Conservation (phyloP, 2,113 vertebrate species). For the Oenanthe oenanthe region DNA sequence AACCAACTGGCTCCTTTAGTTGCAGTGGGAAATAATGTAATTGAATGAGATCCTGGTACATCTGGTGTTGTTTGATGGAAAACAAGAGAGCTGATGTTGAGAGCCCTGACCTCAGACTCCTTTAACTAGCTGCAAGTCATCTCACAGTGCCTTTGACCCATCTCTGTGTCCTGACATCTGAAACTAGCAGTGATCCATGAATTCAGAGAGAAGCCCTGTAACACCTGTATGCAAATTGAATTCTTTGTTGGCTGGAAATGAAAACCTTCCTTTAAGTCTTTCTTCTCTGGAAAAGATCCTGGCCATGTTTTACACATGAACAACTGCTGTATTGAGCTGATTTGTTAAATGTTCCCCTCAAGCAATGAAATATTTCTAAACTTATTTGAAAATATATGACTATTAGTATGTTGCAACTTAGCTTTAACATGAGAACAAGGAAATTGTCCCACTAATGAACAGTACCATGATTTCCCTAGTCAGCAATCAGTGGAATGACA, state of each 20-base stretch:
- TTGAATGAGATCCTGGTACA: constrained; percentile 1
- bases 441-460: not conserved
- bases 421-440: not conserved
- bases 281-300: constrained; percentile 7
- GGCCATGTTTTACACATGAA: not conserved
- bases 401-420: not conserved
- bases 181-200: constrained; percentile 34
- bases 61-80: constrained; percentile 23
- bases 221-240: constrained; percentile 62
- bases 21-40: not conserved
- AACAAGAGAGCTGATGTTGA: constrained; percentile 27
- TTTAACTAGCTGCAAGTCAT: constrained; percentile 36
- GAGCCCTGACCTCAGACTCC: constrained; percentile 30
- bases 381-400: not conserved
- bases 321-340: not conserved
- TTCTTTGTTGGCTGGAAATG: constrained; percentile 31
- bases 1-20: not conserved
- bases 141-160: constrained; percentile 41
- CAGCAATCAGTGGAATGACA: not conserved
- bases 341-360: not conserved
- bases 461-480: not conserved
- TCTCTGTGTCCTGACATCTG: constrained; percentile 46
- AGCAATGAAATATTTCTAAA: not conserved
- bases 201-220: constrained; percentile 2
- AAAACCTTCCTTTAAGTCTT: constrained; percentile 12